Base-by-base conservation (phyloP, 2,888 invertebrate species). In the Thecocarcelia acutangulata region DNA sequence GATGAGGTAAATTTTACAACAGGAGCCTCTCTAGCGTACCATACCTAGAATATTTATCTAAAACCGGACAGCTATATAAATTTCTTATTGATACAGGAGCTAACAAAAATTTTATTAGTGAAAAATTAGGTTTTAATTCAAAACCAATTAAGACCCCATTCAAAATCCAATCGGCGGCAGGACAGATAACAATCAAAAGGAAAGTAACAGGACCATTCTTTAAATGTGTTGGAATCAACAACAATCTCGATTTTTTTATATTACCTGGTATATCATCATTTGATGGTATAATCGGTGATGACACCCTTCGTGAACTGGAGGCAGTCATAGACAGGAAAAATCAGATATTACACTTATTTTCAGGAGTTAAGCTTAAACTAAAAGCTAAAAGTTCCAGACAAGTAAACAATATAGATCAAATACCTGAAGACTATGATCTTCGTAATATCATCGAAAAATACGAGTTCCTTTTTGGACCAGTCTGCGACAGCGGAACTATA, bases 221-320 rank as follows among this genome's bases (percentile, higher is more conserved):
- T 74, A 50, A 56, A 44, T 17, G 28, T 37, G 37, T 75, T 5
- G 37, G 79, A 19, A 66, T 68, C 11, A 46, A 73, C 33, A 77
- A 58, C n/a, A 28, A 19, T 15, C 19, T 80, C 0, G 21, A 58
- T 17, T 75, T 24, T 24, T 24, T 24, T 24, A 56, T 81, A 12
- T 37, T 83, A 19, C 75, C 75, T 5, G 77, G 73, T 2, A 37
- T 84, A 4, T 37, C 63, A 28, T 61, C 75, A 11, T 76, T 76
- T 37, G 64, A 75, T 40, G 75, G 79, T 24, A 52, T 83, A 37
- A 81, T 77, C 15, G 80, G 84, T 1, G 80, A 83, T 4, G 82
- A 84, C 19, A 78, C 78, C 0, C 24, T 84, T 11, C 77, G 73
- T 9, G 33, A 83, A n/a, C 46, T 84, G 8, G 63, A 73, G 9